phyloP scores from a whole-genome alignment of 2,797 vertebrate species.

The Spinus olivaceus region DNA sequence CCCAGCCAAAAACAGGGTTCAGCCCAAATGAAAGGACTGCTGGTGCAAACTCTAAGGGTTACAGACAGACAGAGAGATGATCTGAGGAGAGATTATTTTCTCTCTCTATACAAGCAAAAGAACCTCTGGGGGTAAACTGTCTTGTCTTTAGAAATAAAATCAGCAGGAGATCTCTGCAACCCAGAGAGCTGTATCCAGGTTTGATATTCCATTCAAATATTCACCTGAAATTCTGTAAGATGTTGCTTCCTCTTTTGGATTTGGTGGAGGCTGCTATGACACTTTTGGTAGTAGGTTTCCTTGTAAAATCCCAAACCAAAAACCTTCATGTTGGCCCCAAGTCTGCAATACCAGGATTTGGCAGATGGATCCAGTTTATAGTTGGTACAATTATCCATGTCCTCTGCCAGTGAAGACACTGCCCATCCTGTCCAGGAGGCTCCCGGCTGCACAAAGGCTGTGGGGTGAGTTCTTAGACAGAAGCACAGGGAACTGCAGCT shows the following conservation, averaged over 20 bases:
- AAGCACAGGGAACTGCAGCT: background rate
- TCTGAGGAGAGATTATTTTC: background rate
- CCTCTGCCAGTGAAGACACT: background rate
- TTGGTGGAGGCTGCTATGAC: background rate
- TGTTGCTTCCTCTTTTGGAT: background rate
- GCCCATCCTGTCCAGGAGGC: background rate
- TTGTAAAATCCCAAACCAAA: background rate
- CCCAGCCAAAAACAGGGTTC: background rate
- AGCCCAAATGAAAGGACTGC: background rate
- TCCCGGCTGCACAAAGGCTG: background rate
- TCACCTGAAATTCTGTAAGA: background rate
- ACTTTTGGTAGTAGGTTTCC: background rate
- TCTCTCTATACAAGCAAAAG: background rate
- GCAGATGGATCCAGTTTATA: background rate
- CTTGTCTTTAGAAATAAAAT: background rate
- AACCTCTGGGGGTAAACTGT: background rate
- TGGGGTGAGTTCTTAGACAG: background rate
- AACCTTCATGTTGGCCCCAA: background rate
- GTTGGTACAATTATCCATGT: background rate
- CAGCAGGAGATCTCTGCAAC: background rate
- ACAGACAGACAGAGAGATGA: background rate
- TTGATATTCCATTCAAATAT: background rate
- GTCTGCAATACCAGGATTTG: background rate
- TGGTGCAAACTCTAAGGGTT: background rate
- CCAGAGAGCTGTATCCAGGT: accelerated